These are phyloP conservation scores for Helobdella robusta DNA, from an alignment of 2,888 invertebrate genomes.

Conservation along the genomic window DNA sequence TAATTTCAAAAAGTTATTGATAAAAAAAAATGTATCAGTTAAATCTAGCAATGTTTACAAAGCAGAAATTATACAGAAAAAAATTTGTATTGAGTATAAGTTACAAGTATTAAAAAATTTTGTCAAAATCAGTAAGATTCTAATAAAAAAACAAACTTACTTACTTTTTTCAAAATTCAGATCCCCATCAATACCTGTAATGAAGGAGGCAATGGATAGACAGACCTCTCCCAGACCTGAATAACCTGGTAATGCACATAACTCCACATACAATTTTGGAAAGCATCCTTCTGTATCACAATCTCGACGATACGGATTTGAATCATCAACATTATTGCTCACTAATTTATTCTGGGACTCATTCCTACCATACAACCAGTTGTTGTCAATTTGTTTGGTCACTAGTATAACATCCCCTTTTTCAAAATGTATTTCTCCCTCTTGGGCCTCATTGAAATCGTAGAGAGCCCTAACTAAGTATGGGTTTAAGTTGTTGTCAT, in stretches of 20 bases:
- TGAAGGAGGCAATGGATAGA: slow-evolving; percentile 41
- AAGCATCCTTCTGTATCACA: slow-evolving; percentile 40
- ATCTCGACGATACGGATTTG: too few species aligned
- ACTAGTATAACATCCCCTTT: slow-evolving; percentile 42
- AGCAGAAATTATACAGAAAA: too few species aligned
- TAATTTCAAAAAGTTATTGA: too few species aligned
- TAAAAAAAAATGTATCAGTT: too few species aligned
- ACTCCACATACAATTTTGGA: slow-evolving; percentile 43
- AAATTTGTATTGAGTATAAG: too few species aligned
- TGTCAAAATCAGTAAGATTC: too few species aligned
- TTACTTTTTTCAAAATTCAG: slow-evolving; percentile 43
- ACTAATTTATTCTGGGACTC: slow-evolving; percentile 28
- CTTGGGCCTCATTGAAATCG: slow-evolving; percentile 41
- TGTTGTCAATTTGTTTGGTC: slow-evolving; percentile 39
- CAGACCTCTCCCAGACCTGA: slow-evolving; percentile 40
- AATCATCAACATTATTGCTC: too few species aligned
- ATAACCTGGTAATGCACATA: slow-evolving; percentile 38
- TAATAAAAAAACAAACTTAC: too few species aligned
- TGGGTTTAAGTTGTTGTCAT: too few species aligned
- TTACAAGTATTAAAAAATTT: too few species aligned
- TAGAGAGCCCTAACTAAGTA: slow-evolving; percentile 39
- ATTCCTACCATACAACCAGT: slow-evolving; percentile 43
- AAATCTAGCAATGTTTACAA: too few species aligned
- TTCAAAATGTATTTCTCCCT: slow-evolving; percentile 40
- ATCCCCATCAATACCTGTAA: slow-evolving; percentile 41